Base-by-base conservation (phyloP, 2,888 invertebrate species). In the Drosophila kokeensis region DNA sequence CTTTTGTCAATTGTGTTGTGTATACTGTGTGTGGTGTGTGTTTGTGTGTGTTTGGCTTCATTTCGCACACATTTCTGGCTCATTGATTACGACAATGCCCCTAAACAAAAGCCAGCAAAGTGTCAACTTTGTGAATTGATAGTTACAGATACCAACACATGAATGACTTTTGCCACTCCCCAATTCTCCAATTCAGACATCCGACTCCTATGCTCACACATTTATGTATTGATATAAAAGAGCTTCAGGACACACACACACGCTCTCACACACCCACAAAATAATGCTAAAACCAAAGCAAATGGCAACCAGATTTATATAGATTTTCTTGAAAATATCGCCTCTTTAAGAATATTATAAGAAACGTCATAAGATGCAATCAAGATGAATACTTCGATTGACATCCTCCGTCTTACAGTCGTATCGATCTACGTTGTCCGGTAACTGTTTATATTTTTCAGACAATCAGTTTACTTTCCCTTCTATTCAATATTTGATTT, bases 71-170 rank as follows among this genome's bases (percentile, higher is more conserved):
- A 80, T 81, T 85, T 83, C 79, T 79, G 85, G 76, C 69, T 82
- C 83, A 83, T 83, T 83, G 85, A 76, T 79, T 83, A 75, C 69
- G 60, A 65, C 69, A 69, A 73, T 58, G 63, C 29, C 61, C 59
- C 57, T 73, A 74, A 83, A 76, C 81, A 83, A 76, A 81, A 76
- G 76, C 72, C 68, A 72, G 69, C 75, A 83, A 85, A 85, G 86
- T 83, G 83, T 83, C 83, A 83, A 76, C 81, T 75, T 76, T 79
- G 63, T 66, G 64, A 83, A 83, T 86, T 83, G 83, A 83, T 85
- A 79, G 85, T 72, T 75, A 67, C 52, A 75, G 74, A 79, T 81
- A 81, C 58, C 70, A 69, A 65, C 71, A 69, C 65, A 67, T 72
- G 69, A 62, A 69, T 69, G 62, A 30, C 50, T 57, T 57, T 70